Percentiles rank a stretch among this genome's conserved stretches.
phyloP scores from a whole-genome alignment of 2,888 invertebrate species.

The Diaphora mendica region DNA sequence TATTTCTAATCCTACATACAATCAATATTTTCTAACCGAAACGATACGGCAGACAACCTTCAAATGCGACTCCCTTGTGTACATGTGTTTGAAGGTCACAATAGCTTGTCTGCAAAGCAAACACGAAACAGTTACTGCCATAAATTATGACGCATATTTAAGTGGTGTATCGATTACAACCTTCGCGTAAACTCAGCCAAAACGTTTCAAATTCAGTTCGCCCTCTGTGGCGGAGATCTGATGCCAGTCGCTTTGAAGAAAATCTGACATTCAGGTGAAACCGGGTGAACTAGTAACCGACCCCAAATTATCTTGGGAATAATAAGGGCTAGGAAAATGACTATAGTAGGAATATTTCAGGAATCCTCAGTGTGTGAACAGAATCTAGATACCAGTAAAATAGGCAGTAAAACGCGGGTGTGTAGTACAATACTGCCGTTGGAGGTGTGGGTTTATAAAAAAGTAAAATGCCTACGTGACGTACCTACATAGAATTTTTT shows the following conservation, averaged over 20 bases:
- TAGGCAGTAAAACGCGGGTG: not conserved
- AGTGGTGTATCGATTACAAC: not conserved
- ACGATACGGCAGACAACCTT: not conserved
- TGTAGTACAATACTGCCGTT: not conserved
- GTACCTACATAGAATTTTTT: not conserved
- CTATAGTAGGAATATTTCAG: too few species aligned
- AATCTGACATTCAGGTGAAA: too few species aligned
- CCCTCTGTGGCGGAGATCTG: too few species aligned
- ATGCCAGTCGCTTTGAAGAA: too few species aligned
- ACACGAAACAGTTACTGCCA: not conserved
- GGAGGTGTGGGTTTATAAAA: not conserved
- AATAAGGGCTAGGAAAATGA: too few species aligned
- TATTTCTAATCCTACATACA: not conserved
- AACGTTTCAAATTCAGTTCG: not conserved
- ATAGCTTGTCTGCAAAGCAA: not conserved
- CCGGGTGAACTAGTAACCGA: too few species aligned
- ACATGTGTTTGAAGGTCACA: not conserved
- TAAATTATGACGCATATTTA: not conserved
- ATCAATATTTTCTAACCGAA: not conserved
- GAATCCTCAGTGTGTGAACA: not conserved
- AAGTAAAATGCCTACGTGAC: conserved; percentile 1
- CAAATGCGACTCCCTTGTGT: not conserved
- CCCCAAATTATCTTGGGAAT: too few species aligned
- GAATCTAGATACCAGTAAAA: not conserved
- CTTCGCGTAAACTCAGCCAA: not conserved